Evolutionary conservation across 2,797 vertebrate species (phyloP).

Genomic region (Gymnodraco acuticeps): DNA sequence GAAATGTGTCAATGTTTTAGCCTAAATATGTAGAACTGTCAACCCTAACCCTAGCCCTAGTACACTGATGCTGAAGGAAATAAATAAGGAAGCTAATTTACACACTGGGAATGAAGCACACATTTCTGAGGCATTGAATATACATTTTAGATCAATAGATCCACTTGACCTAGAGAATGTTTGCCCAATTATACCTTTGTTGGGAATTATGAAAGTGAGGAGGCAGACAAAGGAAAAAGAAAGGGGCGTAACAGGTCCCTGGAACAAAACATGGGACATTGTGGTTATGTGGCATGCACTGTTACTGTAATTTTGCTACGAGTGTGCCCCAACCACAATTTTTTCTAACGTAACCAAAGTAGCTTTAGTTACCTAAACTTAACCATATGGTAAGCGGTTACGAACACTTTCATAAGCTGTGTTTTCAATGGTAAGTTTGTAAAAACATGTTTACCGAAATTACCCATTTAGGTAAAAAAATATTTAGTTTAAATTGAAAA

Average conservation of each 20-base stretch:
- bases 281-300: not conserved
- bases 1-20: too few relatives aligned
- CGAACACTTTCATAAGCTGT: not conserved
- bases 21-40: too few relatives aligned
- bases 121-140: too few relatives aligned
- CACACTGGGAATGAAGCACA: too few relatives aligned
- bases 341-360: not conserved
- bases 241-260: not conserved
- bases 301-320: not conserved
- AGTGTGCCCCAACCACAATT: not conserved
- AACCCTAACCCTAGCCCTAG: too few relatives aligned
- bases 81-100: too few relatives aligned
- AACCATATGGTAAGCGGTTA: not conserved
- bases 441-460: not conserved
- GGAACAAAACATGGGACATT: not conserved
- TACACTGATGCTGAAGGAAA: too few relatives aligned
- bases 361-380: not conserved
- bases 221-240: not conserved
- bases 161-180: not conserved
- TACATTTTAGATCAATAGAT: too few relatives aligned
- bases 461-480: not conserved
- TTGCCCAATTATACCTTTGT: not conserved
- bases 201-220: not conserved
- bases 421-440: not conserved
- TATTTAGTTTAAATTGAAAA: not conserved